Evolutionary conservation across 2,888 invertebrate genomes (phyloP).

Genomic region (Eupithecia vulgata): DNA sequence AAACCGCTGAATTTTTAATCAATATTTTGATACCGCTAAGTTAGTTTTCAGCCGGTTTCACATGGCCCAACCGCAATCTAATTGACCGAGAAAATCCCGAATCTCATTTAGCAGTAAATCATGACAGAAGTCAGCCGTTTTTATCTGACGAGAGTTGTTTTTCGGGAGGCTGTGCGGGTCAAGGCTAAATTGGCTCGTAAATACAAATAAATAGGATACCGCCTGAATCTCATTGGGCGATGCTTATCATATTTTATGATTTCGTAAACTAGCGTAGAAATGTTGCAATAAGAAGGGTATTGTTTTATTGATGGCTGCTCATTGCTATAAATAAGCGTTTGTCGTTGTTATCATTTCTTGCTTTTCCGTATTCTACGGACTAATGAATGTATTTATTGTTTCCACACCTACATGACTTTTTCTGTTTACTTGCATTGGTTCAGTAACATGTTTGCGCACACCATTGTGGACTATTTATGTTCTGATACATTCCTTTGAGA

Average conservation of each 20-base stretch:
- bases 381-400: background rate
- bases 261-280: conserved; percentile 69
- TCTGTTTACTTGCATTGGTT: background rate
- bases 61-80: conserved; percentile 40
- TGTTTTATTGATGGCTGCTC: conserved; percentile 56
- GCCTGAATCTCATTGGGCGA: conserved; percentile 73
- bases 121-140: conserved; percentile 56
- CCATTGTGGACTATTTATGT: background rate
- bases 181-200: conserved; percentile 72
- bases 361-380: background rate
- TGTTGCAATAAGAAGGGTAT: conserved; percentile 65
- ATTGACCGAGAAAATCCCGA: conserved; percentile 50
- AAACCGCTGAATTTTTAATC: background rate
- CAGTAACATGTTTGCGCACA: background rate
- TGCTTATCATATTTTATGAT: conserved; percentile 79
- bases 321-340: conserved; percentile 30
- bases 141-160: conserved; percentile 65
- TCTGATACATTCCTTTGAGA: background rate
- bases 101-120: conserved; percentile 58
- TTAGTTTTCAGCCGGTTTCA: conserved; percentile 40
- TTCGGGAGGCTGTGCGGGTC: conserved; percentile 50
- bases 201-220: conserved; percentile 77
- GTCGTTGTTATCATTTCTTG: conserved; percentile 32
- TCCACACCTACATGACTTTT: background rate
- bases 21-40: conserved; percentile 32